Conservation (phyloP, 2,113 vertebrate species). For the Pogona vitticeps region DNA sequence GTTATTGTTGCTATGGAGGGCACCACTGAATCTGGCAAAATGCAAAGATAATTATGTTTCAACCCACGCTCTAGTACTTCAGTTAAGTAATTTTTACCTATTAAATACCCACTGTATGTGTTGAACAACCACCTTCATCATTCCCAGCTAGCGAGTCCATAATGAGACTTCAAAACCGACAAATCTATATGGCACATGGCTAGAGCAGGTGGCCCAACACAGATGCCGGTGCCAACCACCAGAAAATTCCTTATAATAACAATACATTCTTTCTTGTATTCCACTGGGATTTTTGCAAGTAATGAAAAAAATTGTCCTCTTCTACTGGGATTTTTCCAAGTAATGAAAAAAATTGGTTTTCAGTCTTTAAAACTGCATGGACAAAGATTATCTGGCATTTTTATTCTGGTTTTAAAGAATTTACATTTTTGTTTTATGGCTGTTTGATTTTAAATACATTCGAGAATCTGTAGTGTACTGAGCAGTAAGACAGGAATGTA, state of each 20-base stretch:
- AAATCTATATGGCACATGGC: no score
- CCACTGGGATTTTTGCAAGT: no score
- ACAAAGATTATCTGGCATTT: not conserved
- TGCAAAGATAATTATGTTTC: not conserved
- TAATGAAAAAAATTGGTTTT: no score
- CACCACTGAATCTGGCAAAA: not conserved
- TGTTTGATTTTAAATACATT: slow-evolving; percentile 8
- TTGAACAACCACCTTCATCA: not conserved
- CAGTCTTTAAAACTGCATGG: not conserved
- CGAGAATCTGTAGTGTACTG: slow-evolving; percentile 5
- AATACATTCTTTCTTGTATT: not conserved
- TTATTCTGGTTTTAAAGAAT: not conserved
- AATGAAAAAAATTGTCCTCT: no score
- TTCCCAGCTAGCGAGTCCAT: not conserved
- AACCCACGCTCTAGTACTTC: no score
- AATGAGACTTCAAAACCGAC: no score
- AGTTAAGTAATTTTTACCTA: not conserved
- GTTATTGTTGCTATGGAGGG: no score
- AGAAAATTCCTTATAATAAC: not conserved
- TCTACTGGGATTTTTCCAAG: not conserved
- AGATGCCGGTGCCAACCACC: no score
- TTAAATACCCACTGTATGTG: not conserved
- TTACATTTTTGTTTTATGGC: not conserved
- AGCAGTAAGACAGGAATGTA: not conserved
- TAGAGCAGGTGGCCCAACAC: no score